Evolutionary conservation across 2,888 invertebrate species (phyloP).

Genomic region (Sicus ferrugineus): DNA sequence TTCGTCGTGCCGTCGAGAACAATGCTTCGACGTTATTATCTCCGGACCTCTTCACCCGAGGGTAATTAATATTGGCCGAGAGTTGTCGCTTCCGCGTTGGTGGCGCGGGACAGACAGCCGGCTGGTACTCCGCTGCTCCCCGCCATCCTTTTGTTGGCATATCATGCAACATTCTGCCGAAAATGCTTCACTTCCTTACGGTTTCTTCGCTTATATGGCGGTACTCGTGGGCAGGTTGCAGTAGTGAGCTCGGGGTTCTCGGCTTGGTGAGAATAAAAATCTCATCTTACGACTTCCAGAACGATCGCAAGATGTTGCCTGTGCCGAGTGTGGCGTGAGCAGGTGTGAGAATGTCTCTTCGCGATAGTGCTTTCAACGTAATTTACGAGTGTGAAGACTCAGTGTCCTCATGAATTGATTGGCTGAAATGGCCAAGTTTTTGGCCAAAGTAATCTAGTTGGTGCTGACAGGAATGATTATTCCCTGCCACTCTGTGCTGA

Average conservation of each 20-base stretch:
- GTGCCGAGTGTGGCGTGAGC: no score
- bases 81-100: slow-evolving; percentile 20
- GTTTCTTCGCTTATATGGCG: background rate
- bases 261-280: no score
- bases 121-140: background rate
- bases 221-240: no score
- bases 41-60: slow-evolving; percentile 42
- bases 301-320: no score
- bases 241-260: no score
- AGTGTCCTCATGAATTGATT: slow-evolving; percentile 41
- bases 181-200: slow-evolving; percentile 15
- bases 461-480: slow-evolving; percentile 46
- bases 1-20: no score
- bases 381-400: slow-evolving; percentile 14
- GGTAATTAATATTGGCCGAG: slow-evolving; percentile 39
- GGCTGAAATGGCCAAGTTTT: slow-evolving; percentile 41
- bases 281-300: no score
- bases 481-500: slow-evolving; percentile 17
- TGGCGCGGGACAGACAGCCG: background rate
- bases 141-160: slow-evolving; percentile 29
- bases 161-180: slow-evolving; percentile 20
- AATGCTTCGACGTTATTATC: background rate
- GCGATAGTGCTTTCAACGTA: no score
- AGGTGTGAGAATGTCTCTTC: no score
- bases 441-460: slow-evolving; percentile 44